Conservation (phyloP, 2,797 vertebrate genomes). For the Gambusia yucatana region DNA sequence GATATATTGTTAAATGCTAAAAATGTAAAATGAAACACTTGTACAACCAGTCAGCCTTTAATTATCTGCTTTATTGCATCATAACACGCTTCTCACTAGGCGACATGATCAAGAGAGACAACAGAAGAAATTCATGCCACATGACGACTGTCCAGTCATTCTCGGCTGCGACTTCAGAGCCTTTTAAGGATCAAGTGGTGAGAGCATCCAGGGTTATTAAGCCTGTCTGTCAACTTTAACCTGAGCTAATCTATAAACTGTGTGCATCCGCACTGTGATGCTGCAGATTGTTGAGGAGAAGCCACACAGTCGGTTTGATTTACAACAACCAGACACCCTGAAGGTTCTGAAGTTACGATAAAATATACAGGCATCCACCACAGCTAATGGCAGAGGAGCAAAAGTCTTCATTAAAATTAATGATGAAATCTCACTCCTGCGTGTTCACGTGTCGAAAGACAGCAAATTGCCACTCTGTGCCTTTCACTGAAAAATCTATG, state of each 20-base stretch:
- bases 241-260: conserved; percentile 72
- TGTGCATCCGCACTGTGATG: conserved; percentile 55
- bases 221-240: conserved; percentile 77
- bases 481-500: neutral
- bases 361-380: conserved; percentile 14
- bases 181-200: conserved; percentile 72
- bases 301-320: conserved; percentile 33
- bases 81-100: neutral
- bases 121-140: conserved; percentile 12
- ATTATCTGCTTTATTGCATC: conserved; percentile 4
- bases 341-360: conserved; percentile 33
- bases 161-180: conserved; percentile 65
- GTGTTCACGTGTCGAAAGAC: neutral
- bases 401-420: conserved; percentile 9
- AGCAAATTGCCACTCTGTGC: neutral
- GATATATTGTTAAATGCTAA: no score
- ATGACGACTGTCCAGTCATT: conserved; percentile 41
- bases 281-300: conserved; percentile 26
- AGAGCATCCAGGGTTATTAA: conserved; percentile 68
- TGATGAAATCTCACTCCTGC: neutral
- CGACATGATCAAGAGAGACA: conserved; percentile 7
- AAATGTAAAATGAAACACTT: neutral
- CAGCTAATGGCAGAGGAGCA: conserved; percentile 33
- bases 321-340: conserved; percentile 32
- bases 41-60: neutral